Conservation (phyloP, 2,113 vertebrate species). For the Malurus cyaneus region DNA sequence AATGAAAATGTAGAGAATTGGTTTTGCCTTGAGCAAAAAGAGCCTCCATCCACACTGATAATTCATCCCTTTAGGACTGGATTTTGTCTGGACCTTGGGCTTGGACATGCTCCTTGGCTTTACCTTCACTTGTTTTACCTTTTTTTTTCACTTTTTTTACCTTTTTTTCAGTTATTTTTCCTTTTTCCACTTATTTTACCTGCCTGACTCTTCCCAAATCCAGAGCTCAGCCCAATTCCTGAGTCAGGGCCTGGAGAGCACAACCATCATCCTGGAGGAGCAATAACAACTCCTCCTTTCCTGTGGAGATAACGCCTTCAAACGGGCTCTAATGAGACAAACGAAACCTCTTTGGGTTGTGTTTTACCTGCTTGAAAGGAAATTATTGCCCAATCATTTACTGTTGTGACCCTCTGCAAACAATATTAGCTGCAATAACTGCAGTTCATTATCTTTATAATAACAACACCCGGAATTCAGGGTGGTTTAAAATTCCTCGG, state of each 20-base stretch:
- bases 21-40: not conserved
- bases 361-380: not conserved
- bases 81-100: not conserved
- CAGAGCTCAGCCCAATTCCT: not conserved
- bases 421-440: not conserved
- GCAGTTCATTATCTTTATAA: not conserved
- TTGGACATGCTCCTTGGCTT: not conserved
- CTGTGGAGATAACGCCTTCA: not conserved
- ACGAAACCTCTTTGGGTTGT: not conserved
- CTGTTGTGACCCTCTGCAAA: not conserved
- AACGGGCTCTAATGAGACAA: not conserved
- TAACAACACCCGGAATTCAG: not conserved
- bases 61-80: not conserved
- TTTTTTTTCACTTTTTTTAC: not conserved
- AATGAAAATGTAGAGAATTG: rapidly evolving
- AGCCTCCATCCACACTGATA: not conserved
- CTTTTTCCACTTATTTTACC: not conserved
- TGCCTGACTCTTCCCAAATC: not conserved
- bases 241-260: not conserved
- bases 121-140: not conserved
- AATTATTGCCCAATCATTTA: not conserved
- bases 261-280: not conserved
- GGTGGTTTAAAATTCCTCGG: not conserved
- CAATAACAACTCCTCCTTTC: not conserved
- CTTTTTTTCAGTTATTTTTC: too few species aligned